Conservation (phyloP, 1,140 invertebrate genomes). For the Harpegnathos saltator region DNA sequence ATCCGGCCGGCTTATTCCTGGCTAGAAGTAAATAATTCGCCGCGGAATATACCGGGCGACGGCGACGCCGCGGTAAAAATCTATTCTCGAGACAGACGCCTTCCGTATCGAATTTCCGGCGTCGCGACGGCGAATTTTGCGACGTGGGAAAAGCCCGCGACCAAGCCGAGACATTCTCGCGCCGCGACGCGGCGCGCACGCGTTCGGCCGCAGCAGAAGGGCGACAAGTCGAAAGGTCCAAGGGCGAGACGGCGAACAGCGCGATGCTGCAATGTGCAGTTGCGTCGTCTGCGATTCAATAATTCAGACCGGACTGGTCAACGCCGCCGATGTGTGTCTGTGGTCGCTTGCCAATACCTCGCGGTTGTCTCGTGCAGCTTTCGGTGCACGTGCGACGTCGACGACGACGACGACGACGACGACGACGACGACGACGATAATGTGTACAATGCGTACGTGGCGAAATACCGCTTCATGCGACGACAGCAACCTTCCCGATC, state of each 20-base stretch:
- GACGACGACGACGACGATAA: neutral
- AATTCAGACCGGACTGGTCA: conserved; percentile 71
- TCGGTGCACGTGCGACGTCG: conserved; percentile 23
- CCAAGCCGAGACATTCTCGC: conserved; percentile 8
- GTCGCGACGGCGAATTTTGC: neutral
- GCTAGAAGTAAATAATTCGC: conserved; percentile 71
- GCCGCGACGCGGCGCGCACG: too few relatives aligned
- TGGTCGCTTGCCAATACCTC: conserved; percentile 58
- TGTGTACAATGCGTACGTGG: too few relatives aligned
- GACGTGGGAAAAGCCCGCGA: conserved; percentile 3
- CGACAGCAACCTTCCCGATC: too few relatives aligned
- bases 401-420: conserved; percentile 31
- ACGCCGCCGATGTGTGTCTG: conserved; percentile 66
- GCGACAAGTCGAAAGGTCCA: neutral
- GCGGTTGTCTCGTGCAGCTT: conserved; percentile 41
- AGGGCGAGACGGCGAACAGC: neutral
- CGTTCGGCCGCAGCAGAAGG: neutral
- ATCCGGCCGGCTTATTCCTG: conserved; percentile 64
- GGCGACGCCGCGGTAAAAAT: conserved; percentile 59
- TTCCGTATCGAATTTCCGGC: conserved; percentile 34
- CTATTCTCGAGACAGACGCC: conserved; percentile 66
- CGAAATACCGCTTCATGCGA: too few relatives aligned
- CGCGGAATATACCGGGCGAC: conserved; percentile 10
- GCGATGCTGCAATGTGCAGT: conserved; percentile 51
- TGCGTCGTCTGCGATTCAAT: conserved; percentile 73